phyloP scores from a whole-genome alignment of 2,113 vertebrate genomes.

The Poicephalus meyeri region DNA sequence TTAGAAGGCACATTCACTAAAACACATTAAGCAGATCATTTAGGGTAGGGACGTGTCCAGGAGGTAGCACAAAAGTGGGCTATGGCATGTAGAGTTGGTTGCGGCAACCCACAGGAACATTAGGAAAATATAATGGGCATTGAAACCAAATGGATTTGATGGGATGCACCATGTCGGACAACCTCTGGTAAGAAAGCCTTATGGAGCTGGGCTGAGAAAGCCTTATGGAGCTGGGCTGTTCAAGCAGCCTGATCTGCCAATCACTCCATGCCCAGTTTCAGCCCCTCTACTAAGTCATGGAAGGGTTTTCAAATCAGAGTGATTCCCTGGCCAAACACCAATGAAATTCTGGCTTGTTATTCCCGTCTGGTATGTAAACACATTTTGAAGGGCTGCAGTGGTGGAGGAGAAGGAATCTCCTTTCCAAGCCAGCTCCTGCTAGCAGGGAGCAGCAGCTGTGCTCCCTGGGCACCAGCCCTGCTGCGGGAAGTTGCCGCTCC shows the following conservation, averaged over 20 bases:
- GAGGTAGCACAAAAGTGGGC: neutral
- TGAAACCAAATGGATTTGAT: neutral
- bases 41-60: rapidly evolving
- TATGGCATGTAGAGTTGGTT: neutral
- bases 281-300: neutral
- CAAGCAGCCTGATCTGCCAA: neutral
- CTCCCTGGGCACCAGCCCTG: rapidly evolving
- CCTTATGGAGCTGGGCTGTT: neutral
- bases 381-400: neutral
- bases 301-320: neutral
- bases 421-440: neutral
- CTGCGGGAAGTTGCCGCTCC: neutral
- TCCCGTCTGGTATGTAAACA: neutral
- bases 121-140: neutral
- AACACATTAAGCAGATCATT: rapidly evolving
- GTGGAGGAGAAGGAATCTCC: neutral
- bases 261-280: rapidly evolving
- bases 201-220: neutral
- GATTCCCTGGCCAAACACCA: neutral
- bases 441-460: rapidly evolving
- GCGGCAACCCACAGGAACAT: neutral
- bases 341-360: neutral
- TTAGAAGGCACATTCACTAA: neutral
- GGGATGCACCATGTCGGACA: rapidly evolving
- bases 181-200: neutral